Conservation (phyloP, 2,888 invertebrate genomes). For the Timema cristinae region DNA sequence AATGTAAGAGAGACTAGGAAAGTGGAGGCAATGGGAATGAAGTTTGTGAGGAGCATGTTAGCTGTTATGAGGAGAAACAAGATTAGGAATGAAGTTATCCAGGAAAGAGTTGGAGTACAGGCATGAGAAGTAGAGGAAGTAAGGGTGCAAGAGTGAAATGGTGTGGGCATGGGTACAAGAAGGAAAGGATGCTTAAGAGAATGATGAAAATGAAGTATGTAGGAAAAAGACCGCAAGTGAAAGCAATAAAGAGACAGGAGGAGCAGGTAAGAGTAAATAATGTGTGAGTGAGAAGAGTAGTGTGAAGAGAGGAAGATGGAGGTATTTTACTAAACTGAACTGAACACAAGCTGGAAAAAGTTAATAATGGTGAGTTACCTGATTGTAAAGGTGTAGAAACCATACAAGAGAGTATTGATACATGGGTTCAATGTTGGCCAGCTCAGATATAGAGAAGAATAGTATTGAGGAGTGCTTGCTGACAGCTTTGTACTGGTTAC, state of each 20-base stretch:
- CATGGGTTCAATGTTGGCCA: slow-evolving; percentile 91
- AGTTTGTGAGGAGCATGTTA: no score
- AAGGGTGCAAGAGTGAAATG: no score
- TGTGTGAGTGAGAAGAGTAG: neutral
- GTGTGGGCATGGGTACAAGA: no score
- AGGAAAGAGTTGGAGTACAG: no score
- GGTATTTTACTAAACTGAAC: neutral
- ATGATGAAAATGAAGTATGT: no score
- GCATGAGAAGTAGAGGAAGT: no score
- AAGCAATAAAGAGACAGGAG: neutral
- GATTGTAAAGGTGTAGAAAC: slow-evolving; percentile 85
- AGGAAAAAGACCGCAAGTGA: neutral
- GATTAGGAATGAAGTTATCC: no score
- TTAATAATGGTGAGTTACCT: slow-evolving; percentile 43
- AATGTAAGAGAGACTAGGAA: no score
- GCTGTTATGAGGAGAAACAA: no score
- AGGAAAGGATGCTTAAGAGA: no score
- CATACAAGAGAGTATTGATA: slow-evolving; percentile 90
- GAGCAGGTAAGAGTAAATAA: neutral
- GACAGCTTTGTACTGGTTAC: slow-evolving; percentile 83
- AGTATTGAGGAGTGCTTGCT: slow-evolving; percentile 79
- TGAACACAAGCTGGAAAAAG: no score
- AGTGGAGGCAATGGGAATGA: no score
- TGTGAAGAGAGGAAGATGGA: neutral
- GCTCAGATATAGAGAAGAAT: slow-evolving; percentile 89